Percentiles rank a stretch among this genome's conserved stretches.
Conservation (phyloP, 2,113 vertebrate genomes). For the Damaliscus lunatus region DNA sequence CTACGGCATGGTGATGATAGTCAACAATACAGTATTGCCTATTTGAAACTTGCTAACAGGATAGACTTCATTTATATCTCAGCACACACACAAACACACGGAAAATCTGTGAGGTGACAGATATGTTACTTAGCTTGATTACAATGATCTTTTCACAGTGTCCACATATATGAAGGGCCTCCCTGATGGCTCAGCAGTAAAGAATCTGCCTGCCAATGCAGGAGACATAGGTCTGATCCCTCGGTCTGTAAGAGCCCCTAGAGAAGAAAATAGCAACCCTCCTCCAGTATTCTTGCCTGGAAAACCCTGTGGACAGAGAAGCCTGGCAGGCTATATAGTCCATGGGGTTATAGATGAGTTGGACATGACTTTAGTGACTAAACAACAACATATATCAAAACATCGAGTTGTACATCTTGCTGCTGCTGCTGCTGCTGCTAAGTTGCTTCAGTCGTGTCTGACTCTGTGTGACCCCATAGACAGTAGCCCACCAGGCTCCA, state of each 20-base stretch:
- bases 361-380: neutral
- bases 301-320: neutral
- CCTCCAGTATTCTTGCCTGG: neutral
- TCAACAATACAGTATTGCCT: accelerated
- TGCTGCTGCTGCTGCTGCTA: too few species aligned
- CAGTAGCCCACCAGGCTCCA: too few species aligned
- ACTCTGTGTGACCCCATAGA: too few species aligned
- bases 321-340: neutral
- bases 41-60: neutral
- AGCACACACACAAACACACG: neutral
- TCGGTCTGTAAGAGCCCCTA: neutral
- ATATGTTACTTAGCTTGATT: neutral
- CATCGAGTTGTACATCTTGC: neutral
- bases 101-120: neutral
- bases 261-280: neutral
- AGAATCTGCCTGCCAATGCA: neutral
- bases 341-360: neutral
- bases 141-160: neutral
- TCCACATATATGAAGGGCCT: neutral
- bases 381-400: neutral
- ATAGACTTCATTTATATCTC: neutral
- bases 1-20: accelerated
- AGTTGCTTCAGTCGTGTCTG: too few species aligned
- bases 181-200: neutral
- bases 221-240: neutral